These are phyloP conservation scores for Andricus curvator DNA, from an alignment of 2,888 invertebrate genomes.

Conservation along the genomic window DNA sequence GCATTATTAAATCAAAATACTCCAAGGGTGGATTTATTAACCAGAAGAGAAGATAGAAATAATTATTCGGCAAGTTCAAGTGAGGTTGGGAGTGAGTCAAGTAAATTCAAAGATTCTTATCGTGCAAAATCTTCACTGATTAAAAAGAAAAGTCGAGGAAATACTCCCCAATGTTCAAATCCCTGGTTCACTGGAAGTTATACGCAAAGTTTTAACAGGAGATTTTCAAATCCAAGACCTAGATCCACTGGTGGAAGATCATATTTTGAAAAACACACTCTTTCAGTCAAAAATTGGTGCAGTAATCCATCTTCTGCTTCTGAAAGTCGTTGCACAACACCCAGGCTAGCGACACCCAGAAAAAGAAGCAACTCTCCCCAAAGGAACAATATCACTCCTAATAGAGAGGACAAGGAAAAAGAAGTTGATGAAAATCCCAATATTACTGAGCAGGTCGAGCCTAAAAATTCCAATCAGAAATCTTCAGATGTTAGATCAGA, in stretches of 20 bases:
- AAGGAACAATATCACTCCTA: background rate
- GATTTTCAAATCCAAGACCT: background rate
- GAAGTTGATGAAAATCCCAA: background rate
- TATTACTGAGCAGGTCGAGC: background rate
- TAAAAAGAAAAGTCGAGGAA: background rate
- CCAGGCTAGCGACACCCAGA: background rate
- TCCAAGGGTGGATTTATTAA: background rate
- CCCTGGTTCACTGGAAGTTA: slow-evolving; percentile 9
- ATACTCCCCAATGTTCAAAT: background rate
- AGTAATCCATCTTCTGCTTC: slow-evolving; percentile 30
- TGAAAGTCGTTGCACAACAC: slow-evolving; percentile 28
- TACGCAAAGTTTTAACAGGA: background rate
- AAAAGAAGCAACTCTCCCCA: background rate
- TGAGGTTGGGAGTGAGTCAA: slow-evolving; percentile 14
- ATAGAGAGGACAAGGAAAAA: background rate
- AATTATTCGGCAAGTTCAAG: slow-evolving; percentile 17
- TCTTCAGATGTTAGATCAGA: background rate
- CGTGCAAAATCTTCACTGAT: background rate
- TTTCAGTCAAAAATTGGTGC: background rate
- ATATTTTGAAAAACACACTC: background rate
- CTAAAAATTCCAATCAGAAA: no score
- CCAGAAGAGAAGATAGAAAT: background rate
- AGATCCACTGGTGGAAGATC: background rate
- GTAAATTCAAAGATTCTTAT: background rate
- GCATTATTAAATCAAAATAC: background rate